Evolutionary conservation across 2,797 vertebrate species (phyloP), one percentile per base, ranked within the genome.

Genomic region (Hydrolagus colliei): DNA sequence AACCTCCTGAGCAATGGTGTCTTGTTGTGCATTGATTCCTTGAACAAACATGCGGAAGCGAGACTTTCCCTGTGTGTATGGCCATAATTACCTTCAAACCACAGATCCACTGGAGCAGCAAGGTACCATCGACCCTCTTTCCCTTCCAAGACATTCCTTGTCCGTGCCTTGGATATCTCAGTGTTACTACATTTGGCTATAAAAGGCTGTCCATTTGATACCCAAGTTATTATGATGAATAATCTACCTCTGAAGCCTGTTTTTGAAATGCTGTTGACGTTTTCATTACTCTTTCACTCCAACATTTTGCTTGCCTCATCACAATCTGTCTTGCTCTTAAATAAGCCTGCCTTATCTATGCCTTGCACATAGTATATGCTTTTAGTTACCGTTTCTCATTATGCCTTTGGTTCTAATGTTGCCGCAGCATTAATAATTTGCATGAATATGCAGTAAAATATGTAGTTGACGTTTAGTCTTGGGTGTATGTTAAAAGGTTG

Each of bases 281-380:
- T 87, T 86, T 87, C 87, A 87, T 88, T 87, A 87, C 65, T 86
- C 65, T 87, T 88, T 88, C 79, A 86, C 76, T 88, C 65, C 71
- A 52, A 72, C 85, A 86, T 73, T 86, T 86, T 86, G 27, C 82
- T 32, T 59, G 75, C 59, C 85, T 86, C 52, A 85, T 85, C 86
- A 87, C 65, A 72, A 72, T 75, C 80, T 73, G 73, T 86, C 87
- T 62, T 85, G 71, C 86, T 75, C 72, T 86, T 78, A 86, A 41
- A 77, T 59, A 84, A 86, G 80, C 63, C 35, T 68, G 86, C 18
- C n/a, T 75, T 73, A 86, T 73, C 85, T 84, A 16, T 84, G 67
- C 63, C 68, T 82, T 68, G 62, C 79, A 84, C 65, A 84, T 71
- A 41, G 32, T 84, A 20, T 84, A 67, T 11, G 3, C 9, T 71